Conservation (phyloP, 2,113 vertebrate genomes). For the Austrofundulus limnaeus region DNA sequence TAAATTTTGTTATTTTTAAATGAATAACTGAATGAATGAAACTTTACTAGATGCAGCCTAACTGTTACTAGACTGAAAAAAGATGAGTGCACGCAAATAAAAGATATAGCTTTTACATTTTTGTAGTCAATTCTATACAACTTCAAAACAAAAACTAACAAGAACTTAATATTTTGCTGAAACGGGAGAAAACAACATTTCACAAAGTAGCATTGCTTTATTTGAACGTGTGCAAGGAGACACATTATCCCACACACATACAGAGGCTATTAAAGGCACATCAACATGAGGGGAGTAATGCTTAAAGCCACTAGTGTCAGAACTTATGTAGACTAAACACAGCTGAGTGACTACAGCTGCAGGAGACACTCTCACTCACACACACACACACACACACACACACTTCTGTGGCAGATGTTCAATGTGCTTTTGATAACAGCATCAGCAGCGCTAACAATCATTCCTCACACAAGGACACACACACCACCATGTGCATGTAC, state of each 20-base stretch:
- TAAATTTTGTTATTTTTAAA: no score
- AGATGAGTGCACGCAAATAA: no score
- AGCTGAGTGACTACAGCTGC: constrained; percentile 77
- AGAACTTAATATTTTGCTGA: no score
- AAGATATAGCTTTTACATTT: no score
- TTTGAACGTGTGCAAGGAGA: constrained; percentile 32
- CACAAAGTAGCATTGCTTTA: constrained; percentile 11
- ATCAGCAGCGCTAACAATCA: constrained; percentile 57
- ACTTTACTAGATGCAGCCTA: background rate
- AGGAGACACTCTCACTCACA: constrained; percentile 23
- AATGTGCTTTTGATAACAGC: constrained; percentile 68
- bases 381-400: constrained; percentile 14
- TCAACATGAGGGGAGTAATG: constrained; percentile 53
- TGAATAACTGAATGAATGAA: no score
- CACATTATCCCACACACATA: constrained; percentile 32
- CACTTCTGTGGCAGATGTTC: constrained; percentile 50
- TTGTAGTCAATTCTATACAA: no score
- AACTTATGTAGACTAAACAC: constrained; percentile 77
- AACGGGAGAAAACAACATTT: constrained; percentile 1
- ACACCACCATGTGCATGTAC: constrained; percentile 17
- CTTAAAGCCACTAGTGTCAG: constrained; percentile 72
- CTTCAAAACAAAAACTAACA: no score
- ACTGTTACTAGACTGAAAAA: no score
- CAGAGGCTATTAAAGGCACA: constrained; percentile 56
- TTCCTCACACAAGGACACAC: constrained; percentile 59